Conservation (phyloP, 2,113 vertebrate species). For the Mormyrus iriodes region DNA sequence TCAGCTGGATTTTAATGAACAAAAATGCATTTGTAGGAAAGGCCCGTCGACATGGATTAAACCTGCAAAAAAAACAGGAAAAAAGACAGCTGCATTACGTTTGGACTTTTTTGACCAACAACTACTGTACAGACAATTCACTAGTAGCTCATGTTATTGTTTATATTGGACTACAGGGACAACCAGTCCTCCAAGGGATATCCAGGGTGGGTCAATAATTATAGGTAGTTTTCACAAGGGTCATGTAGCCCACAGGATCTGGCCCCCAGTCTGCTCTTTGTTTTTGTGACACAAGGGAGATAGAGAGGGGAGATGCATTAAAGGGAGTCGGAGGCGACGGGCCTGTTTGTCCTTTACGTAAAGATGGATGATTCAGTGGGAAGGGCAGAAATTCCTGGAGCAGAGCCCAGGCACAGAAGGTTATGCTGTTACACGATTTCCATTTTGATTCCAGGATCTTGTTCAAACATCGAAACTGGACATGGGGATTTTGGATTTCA, state of each 20-base stretch:
- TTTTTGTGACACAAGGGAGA: background rate
- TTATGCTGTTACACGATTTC: background rate
- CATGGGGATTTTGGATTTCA: background rate
- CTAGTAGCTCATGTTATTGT: background rate
- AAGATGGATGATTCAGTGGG: background rate
- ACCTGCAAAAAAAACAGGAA: background rate
- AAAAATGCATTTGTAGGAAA: background rate
- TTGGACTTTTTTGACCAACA: background rate
- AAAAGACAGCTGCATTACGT: background rate
- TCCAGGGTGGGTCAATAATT: background rate
- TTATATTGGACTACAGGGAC: background rate
- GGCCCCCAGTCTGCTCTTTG: background rate
- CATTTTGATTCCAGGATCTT: constrained; percentile 1
- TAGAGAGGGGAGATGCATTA: background rate
- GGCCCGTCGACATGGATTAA: background rate
- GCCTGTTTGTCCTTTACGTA: background rate
- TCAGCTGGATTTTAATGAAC: background rate
- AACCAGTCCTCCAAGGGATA: background rate
- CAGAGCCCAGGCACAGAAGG: background rate
- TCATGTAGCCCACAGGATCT: background rate
- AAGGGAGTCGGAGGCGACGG: background rate
- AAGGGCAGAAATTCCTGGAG: background rate
- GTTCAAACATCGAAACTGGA: background rate
- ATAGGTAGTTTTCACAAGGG: background rate
- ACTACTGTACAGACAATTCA: background rate